Percentiles rank a stretch among this genome's conserved stretches.
These are phyloP conservation scores for Silurus lanzhouensis DNA, from an alignment of 2,797 vertebrate species.

Conservation along the genomic window DNA sequence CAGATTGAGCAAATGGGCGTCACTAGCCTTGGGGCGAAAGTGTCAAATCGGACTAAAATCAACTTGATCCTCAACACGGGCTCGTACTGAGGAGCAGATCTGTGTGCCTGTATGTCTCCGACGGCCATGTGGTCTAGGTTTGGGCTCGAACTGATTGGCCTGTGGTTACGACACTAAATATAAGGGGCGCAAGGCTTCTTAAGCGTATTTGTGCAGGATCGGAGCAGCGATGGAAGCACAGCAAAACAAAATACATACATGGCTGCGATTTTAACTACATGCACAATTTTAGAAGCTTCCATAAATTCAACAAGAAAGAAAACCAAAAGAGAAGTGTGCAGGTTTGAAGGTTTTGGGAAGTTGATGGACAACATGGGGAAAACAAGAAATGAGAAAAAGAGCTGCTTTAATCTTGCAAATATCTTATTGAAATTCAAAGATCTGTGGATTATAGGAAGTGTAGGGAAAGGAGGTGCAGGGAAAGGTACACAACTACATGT, in stretches of 20 bases:
- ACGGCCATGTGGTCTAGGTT: constrained; percentile 54
- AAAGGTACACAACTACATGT: constrained; percentile 1
- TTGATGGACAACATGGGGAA: neutral
- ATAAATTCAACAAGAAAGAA: neutral
- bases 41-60: constrained; percentile 34
- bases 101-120: neutral
- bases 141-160: constrained; percentile 27
- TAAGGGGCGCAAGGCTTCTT: constrained; percentile 47
- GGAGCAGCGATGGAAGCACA: constrained; percentile 36
- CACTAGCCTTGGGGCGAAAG: constrained; percentile 52
- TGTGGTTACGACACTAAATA: constrained; percentile 12
- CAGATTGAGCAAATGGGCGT: constrained; percentile 48
- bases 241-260: constrained; percentile 13
- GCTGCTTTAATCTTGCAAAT: neutral
- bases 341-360: neutral
- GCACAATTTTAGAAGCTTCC: neutral
- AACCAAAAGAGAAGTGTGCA: neutral
- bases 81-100: constrained; percentile 10
- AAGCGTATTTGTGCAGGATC: constrained; percentile 45
- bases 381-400: neutral
- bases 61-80: constrained; percentile 10
- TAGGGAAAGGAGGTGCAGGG: neutral
- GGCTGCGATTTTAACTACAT: neutral
- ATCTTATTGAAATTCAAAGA: neutral
- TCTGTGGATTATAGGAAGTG: constrained; percentile 24